phyloP scores from a whole-genome alignment of 2,797 vertebrate genomes.

The Dryobates pubescens region DNA sequence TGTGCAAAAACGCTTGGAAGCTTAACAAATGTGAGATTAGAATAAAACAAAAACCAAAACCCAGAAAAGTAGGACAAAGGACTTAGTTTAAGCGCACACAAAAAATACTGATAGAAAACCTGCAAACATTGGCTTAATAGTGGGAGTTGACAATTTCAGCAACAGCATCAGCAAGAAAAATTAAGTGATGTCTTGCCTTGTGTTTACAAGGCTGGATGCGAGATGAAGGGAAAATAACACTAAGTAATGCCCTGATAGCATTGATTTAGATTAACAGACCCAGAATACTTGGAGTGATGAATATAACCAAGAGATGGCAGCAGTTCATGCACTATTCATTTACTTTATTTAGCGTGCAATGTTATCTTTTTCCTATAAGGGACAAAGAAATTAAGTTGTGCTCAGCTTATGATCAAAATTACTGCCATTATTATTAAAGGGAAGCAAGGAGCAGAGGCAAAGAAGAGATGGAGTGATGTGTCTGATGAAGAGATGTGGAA shows the following conservation, averaged over 20 bases:
- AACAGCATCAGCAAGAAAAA: background rate
- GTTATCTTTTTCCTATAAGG: background rate
- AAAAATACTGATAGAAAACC: background rate
- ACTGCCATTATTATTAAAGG: background rate
- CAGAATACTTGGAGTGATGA: slow-evolving; percentile 3
- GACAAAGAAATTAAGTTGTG: background rate
- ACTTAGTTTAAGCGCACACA: background rate
- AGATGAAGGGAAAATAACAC: background rate
- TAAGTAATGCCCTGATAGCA: background rate
- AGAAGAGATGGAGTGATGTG: background rate
- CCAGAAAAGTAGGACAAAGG: background rate
- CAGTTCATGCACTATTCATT: slow-evolving; percentile 47
- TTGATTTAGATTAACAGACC: background rate
- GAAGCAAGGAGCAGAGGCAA: background rate
- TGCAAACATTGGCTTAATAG: background rate
- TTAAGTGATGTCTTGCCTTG: background rate
- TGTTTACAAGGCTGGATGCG: background rate
- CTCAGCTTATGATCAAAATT: background rate
- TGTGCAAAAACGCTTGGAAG: background rate
- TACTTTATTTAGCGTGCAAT: slow-evolving; percentile 1
- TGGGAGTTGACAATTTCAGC: background rate
- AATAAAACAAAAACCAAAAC: background rate
- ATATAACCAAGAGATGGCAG: slow-evolving; percentile 65
- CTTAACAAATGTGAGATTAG: background rate
- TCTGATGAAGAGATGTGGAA: background rate